Percentiles rank a stretch among this genome's conserved stretches.
Conservation (phyloP, 2,113 vertebrate species). For the Fregetta grallaria region DNA sequence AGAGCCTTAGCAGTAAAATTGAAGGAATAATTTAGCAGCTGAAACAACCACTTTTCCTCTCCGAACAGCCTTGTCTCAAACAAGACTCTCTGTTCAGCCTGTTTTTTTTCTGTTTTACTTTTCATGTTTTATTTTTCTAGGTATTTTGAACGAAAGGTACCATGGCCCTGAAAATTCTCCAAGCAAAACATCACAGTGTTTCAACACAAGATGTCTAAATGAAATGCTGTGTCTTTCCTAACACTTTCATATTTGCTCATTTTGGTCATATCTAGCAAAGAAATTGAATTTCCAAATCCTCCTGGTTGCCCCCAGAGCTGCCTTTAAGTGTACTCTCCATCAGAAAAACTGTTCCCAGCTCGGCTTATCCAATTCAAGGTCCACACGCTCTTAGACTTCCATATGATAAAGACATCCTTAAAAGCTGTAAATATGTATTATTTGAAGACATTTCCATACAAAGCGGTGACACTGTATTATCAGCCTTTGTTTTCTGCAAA, state of each 20-base stretch:
- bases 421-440: neutral
- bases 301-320: neutral
- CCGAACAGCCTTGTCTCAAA: neutral
- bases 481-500: neutral
- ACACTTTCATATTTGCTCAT: neutral
- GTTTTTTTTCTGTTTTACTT: neutral
- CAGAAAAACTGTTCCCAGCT: neutral
- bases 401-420: neutral
- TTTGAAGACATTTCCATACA: conserved; percentile 2
- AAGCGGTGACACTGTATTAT: neutral
- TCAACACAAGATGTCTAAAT: neutral
- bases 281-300: neutral
- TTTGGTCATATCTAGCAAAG: neutral
- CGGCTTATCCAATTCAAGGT: neutral
- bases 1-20: neutral
- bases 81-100: neutral
- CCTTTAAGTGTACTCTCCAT: neutral
- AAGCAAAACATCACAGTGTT: neutral
- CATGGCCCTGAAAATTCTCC: neutral
- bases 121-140: neutral
- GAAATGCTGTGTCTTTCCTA: neutral
- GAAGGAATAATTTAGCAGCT: neutral
- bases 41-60: neutral
- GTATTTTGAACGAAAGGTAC: neutral
- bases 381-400: neutral